Base-by-base conservation (phyloP, 1,140 invertebrate genomes). In the Macrobrachium rosenbergii region DNA sequence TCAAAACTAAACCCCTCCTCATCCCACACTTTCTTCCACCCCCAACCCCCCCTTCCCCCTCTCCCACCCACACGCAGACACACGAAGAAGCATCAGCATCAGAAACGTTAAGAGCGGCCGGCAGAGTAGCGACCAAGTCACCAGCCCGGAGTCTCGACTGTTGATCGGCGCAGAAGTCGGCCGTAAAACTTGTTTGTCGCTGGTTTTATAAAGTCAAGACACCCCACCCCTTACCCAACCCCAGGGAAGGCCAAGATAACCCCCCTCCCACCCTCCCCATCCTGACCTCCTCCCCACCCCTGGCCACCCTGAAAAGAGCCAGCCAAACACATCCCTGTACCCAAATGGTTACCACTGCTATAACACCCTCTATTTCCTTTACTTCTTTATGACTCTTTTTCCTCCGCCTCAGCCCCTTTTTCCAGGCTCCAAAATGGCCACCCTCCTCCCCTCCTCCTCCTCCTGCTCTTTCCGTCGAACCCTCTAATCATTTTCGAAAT, bases 131-230 rank as follows among this genome's bases (percentile, higher is more conserved):
- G 28, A 37, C 28, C 28, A 37, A 37, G 28, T 37, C 28, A 37
- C 28, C 28, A 37, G 1, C 28, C 28, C 28, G 28, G 28, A 37
- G 28, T 37, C 17, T 5, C 73, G 12, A 16, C 73, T 6, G 43
- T 17, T 45, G 69, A 37, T 73, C 64, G 64, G n/a, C 10, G 28
- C 69, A 28, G 23, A 73, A 73, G 69, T 73, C 19, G n/a, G 69
- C 69, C 21, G 23, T 73, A 73, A 73, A 73, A n/a, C 28, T 73
- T 73, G 69, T 73, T 73, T 37, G 69, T 73, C 69, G 69, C 21
- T n/a, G 10, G 64, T 69, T 69, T 69, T 69, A 69, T 69, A 11
- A 3, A 0, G 10, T 10, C n/a, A n/a, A 37, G 28, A 37, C 28
- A 37, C 1, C 28, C 28, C 28, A 1, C 28, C 28, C 28, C 3